Evolutionary conservation across 2,797 vertebrate genomes (phyloP), one percentile per base, ranked within the genome.

Genomic region (Scolopax bukidnonensis): DNA sequence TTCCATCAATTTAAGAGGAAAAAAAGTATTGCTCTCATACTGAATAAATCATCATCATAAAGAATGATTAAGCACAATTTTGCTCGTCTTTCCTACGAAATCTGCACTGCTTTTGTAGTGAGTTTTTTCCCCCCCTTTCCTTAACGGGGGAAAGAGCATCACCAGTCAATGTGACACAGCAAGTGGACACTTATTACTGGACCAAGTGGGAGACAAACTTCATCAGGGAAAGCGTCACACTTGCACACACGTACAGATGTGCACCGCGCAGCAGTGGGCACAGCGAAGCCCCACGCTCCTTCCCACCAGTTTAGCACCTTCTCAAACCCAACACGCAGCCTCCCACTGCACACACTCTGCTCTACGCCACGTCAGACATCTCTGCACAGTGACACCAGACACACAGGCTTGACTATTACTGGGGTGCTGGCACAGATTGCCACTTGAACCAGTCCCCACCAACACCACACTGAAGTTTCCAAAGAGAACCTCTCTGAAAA

Each of bases 251-350:
- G 3, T 24, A 30, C 40, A 30, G n/a, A 27, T 32, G 16, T 3
- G 5, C 33, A 12, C 45, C 10, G 38, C 25, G 27, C 2, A 3
- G 15, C 27, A 4, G 25, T 7, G 1, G 2, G 33, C 32, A 16
- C 32, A 23, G n/a, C 6, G 1, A n/a, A 60, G 38, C 28, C 21
- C 32, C 63, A 38, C 12, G 0, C 28, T 45, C 23, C 56, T 28
- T 45, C 40, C 23, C 8, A 7, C 9, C 28, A 5, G 10, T 3
- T 4, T 6, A 12, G 24, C 56, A 47, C 33, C 33, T 25, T 24
- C 41, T n/a, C 2, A 1, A 30, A 20, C 28, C 24, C 20, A n/a
- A 13, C 38, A 61, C 21, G 3, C 16, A 18, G 50, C 25, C 11
- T 48, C 30, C 30, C 21, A 7, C 28, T 4, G 4, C 8, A 12